Conservation (phyloP, 2,888 invertebrate species). For the Schrankia costaestrigalis region DNA sequence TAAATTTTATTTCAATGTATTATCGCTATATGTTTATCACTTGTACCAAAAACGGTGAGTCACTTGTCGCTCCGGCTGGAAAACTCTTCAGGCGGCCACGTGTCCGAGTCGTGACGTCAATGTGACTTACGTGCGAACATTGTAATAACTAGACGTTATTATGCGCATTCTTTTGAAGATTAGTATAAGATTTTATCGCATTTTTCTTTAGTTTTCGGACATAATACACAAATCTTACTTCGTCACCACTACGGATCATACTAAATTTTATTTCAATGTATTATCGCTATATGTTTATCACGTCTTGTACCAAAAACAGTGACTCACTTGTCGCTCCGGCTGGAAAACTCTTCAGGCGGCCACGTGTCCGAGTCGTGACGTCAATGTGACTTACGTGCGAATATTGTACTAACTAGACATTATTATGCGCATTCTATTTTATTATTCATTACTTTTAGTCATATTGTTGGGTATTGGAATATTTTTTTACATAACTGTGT, state of each 20-base stretch:
- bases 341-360: conserved; percentile 64
- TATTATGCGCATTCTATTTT: conserved; percentile 25
- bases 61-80: conserved; percentile 51
- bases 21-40: too few relatives aligned
- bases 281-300: too few relatives aligned
- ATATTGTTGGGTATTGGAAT: background rate
- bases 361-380: conserved; percentile 54
- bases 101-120: conserved; percentile 47
- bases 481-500: background rate
- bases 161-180: conserved; percentile 21
- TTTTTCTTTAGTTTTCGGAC: too few relatives aligned
- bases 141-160: conserved; percentile 39
- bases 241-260: too few relatives aligned
- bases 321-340: conserved; percentile 49
- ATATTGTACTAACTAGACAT: conserved; percentile 39
- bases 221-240: too few relatives aligned
- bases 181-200: too few relatives aligned
- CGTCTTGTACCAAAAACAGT: conserved; percentile 36
- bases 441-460: conserved; percentile 13
- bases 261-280: too few relatives aligned
- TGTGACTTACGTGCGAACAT: conserved; percentile 35
- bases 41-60: conserved; percentile 46
- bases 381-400: conserved; percentile 35
- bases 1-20: too few relatives aligned
- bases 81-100: conserved; percentile 63